A percentile compares a stretch with the other conserved stretches of the same genome.
phyloP scores from a whole-genome alignment of 1,140 invertebrate genomes.

The Drosophila tropicalis region DNA sequence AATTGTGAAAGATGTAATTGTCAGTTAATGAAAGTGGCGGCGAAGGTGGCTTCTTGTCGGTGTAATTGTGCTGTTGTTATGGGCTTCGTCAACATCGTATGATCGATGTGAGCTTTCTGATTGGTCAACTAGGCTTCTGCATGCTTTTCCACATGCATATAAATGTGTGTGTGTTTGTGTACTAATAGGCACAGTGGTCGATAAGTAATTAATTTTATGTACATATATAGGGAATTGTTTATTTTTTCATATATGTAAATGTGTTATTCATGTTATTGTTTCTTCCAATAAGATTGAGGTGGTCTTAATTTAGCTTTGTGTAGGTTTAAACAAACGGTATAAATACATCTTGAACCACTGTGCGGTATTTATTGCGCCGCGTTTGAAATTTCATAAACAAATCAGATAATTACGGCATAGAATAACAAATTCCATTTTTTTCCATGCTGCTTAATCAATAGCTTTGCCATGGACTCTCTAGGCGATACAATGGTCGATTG shows the following conservation, averaged over 20 bases:
- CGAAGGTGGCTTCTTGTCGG: slow-evolving; percentile 42
- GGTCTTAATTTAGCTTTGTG: background rate
- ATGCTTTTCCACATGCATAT: slow-evolving; percentile 43
- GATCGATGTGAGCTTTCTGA: slow-evolving; percentile 64
- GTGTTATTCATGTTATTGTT: background rate
- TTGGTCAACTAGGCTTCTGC: slow-evolving; percentile 56
- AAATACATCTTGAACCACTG: slow-evolving; percentile 25
- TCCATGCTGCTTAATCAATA: slow-evolving; percentile 21
- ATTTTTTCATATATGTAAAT: background rate
- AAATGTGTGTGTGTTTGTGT: slow-evolving; percentile 23
- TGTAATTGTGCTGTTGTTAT: slow-evolving; percentile 13
- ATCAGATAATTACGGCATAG: slow-evolving; percentile 21
- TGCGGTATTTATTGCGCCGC: slow-evolving; percentile 60
- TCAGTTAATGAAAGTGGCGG: slow-evolving; percentile 14
- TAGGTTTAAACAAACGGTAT: background rate
- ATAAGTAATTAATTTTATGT: background rate
- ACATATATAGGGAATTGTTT: background rate
- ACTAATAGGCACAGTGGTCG: slow-evolving; percentile 32
- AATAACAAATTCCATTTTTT: slow-evolving; percentile 32
- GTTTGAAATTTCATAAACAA: slow-evolving; percentile 65
- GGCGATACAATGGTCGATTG: slow-evolving; percentile 49
- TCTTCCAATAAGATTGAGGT: background rate
- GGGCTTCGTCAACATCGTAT: slow-evolving; percentile 59
- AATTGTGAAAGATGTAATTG: slow-evolving; percentile 5
- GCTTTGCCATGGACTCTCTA: slow-evolving; percentile 40